Percentiles rank a stretch among this genome's conserved stretches.
Evolutionary conservation across 2,797 vertebrate genomes (phyloP).

Genomic region (Pipistrellus kuhlii): DNA sequence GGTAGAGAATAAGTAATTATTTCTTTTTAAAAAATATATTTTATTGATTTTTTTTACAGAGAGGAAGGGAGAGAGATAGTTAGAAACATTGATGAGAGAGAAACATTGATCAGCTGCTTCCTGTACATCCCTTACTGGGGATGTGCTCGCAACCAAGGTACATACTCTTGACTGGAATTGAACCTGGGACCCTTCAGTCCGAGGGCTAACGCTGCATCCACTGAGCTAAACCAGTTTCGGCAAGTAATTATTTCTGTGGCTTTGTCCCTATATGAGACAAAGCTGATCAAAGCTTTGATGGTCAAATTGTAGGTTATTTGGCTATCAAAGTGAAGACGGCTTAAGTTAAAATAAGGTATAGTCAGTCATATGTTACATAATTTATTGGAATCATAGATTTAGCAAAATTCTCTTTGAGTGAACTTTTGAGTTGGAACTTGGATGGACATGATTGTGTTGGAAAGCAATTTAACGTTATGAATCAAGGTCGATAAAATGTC

Average conservation of each 20-base stretch:
- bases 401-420: not conserved
- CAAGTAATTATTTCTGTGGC: not conserved
- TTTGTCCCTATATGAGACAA: not conserved
- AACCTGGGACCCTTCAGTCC: too few relatives aligned
- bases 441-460: not conserved
- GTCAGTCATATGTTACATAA: not conserved
- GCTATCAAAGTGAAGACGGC: not conserved
- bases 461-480: not conserved
- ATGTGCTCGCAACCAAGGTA: too few relatives aligned
- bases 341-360: not conserved
- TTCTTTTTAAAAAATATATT: not conserved
- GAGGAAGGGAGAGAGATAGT: too few relatives aligned
- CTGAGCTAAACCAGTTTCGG: too few relatives aligned
- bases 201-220: too few relatives aligned
- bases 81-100: too few relatives aligned
- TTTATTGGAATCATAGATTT: not conserved
- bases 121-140: too few relatives aligned
- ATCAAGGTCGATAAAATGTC: not conserved
- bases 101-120: too few relatives aligned
- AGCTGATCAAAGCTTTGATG: not conserved
- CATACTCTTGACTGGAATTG: too few relatives aligned
- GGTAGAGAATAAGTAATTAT: not conserved
- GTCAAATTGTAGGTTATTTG: not conserved
- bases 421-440: constrained; percentile 11
- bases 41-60: too few relatives aligned